A percentile compares a stretch with the other conserved stretches of the same genome.
These are phyloP conservation scores for Parus major DNA, from an alignment of 2,113 vertebrate genomes.

Conservation along the genomic window DNA sequence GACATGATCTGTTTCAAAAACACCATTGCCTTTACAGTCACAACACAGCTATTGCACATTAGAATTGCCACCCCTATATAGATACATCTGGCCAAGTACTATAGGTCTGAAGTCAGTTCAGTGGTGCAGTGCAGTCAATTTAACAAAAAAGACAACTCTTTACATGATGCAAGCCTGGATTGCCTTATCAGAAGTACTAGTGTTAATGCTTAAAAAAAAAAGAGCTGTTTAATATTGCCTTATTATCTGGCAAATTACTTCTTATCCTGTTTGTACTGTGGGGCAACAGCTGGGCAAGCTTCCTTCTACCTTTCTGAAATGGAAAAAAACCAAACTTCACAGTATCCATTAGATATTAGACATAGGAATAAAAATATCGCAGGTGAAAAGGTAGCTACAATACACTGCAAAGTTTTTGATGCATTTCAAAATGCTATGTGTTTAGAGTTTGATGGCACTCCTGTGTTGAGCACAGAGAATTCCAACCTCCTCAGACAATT, in stretches of 20 bases:
- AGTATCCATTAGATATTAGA: background rate
- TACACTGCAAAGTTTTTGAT: background rate
- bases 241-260: constrained; percentile 41
- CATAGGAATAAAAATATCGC: background rate
- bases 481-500: background rate
- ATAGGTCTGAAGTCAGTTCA: background rate
- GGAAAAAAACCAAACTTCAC: background rate
- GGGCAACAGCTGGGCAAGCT: background rate
- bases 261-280: background rate
- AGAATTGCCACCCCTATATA: background rate
- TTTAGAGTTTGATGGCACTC: background rate
- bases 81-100: background rate
- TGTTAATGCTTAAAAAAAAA: background rate
- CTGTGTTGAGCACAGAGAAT: background rate
- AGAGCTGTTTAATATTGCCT: background rate
- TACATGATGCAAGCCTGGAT: background rate
- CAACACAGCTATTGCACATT: background rate
- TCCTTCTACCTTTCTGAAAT: constrained; percentile 33
- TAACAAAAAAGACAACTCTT: background rate
- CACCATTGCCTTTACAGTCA: background rate
- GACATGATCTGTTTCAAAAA: background rate
- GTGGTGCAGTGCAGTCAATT: background rate
- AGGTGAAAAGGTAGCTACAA: background rate
- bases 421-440: background rate
- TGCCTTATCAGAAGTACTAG: background rate